Base-by-base conservation (phyloP, 2,797 vertebrate genomes). In the Eulemur rubriventer region DNA sequence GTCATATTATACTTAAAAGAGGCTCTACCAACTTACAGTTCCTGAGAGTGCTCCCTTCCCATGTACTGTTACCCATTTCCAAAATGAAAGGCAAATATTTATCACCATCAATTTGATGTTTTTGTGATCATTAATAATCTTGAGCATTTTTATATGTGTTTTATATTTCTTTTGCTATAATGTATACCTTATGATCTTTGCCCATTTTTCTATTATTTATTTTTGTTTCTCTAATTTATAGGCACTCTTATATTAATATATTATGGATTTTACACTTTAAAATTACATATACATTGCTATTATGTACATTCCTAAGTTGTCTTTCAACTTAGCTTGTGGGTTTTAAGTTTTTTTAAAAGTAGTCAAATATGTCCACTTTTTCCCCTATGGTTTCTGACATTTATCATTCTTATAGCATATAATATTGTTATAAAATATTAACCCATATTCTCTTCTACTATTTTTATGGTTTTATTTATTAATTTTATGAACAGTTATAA, bases 321-420 rank as follows among this genome's bases (percentile, higher is more conserved):
- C 59, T 95, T 91, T 95, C 67, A 89, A 78, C 35, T 88, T 81
- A 91, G 26, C 55, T 75, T 91, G 76, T 67, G 22, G 30, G 8
- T 63, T 87, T 70, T 52, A 18, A 26, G 2, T 48, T 57, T 57
- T 81, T 94, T 30, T 73, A 55, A 55, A 61, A 83, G 52, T 28
- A 48, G 20, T 48, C 41, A 78, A 43, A 28, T 59, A 87, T 28
- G 38, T 24, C 41, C 18, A 73, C 26, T 69, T 70, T 43, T 87
- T 88, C 41, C 80, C 84, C 93, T 81, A 43, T 35, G 35, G 38
- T 78, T 95, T 94, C 87, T 93, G 10, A 82, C 65, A 13, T 41
- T 57, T 55, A 61, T 91, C 63, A 55, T 95, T 88, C 75, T 57
- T 93, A 82, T 70, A 72, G 76, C 91, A 46, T 61, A 83, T 38